These are phyloP conservation scores for Tiphia femorata DNA, from an alignment of 2,888 invertebrate species.

Conservation along the genomic window DNA sequence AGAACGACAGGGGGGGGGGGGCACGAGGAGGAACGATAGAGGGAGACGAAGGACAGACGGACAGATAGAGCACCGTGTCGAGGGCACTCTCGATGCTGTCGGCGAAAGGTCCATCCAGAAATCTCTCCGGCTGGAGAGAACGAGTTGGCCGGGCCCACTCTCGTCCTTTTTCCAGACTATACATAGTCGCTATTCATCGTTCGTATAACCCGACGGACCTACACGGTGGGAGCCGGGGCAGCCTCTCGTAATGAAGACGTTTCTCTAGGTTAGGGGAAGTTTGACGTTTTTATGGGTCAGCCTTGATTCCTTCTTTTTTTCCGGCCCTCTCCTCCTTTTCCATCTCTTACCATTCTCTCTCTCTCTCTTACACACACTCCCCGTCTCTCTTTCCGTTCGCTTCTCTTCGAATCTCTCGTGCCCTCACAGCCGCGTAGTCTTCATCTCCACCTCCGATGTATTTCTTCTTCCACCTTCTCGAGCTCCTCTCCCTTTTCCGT, in stretches of 20 bases:
- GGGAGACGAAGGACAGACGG: no score
- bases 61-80: conserved; percentile 49
- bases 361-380: conserved; percentile 5
- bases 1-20: no score
- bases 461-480: conserved; percentile 13
- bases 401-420: not conserved
- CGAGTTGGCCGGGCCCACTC: conserved; percentile 31
- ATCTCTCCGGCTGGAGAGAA: conserved; percentile 45
- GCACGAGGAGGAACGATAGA: no score
- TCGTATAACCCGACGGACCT: conserved; percentile 44
- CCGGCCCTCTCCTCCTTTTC: conserved; percentile 13
- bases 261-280: conserved; percentile 69
- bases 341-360: conserved; percentile 11
- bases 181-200: conserved; percentile 52
- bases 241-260: conserved; percentile 65
- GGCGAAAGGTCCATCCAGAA: conserved; percentile 47
- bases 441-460: conserved; percentile 6
- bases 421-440: conserved; percentile 21
- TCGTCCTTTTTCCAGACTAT: conserved; percentile 43
- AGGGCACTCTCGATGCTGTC: conserved; percentile 43
- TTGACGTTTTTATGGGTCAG: conserved; percentile 69
- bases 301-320: conserved; percentile 56
- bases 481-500: conserved; percentile 14
- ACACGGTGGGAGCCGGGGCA: conserved; percentile 46
- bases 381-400: conserved; percentile 6